Percentiles rank a stretch among this genome's conserved stretches.
Evolutionary conservation across 2,888 invertebrate genomes (phyloP).

Genomic region (Drosophila colorata): DNA sequence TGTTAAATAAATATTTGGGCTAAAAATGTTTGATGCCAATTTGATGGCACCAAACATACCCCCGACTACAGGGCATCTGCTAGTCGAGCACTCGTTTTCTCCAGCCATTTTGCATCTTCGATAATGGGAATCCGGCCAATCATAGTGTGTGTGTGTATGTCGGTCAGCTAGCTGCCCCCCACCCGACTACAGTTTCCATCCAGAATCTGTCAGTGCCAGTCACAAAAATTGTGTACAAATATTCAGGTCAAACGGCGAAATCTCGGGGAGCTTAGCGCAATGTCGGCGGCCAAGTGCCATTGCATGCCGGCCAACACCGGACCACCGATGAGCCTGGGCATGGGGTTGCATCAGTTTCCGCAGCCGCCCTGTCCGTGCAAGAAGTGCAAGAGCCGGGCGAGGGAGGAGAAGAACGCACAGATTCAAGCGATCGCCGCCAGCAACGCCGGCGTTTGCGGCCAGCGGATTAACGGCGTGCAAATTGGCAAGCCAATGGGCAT

Average conservation of each 20-base stretch:
- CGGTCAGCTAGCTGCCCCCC: neutral
- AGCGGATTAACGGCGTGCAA: no score
- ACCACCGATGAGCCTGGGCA: slow-evolving; percentile 1
- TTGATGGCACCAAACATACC: no score
- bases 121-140: slow-evolving; percentile 5
- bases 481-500: slow-evolving; percentile 1
- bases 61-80: no score
- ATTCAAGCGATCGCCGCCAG: slow-evolving; percentile 7
- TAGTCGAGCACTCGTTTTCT: no score
- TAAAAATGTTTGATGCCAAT: no score
- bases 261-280: slow-evolving; percentile 15
- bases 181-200: neutral
- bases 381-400: slow-evolving; percentile 49
- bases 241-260: neutral
- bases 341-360: slow-evolving; percentile 19
- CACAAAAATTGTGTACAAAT: slow-evolving; percentile 20
- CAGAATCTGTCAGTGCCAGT: slow-evolving; percentile 17
- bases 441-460: slow-evolving; percentile 22
- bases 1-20: no score
- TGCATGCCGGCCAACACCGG: slow-evolving; percentile 14
- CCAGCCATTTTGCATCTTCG: no score
- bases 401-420: neutral
- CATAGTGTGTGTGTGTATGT: slow-evolving; percentile 33
- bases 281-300: slow-evolving; percentile 35
- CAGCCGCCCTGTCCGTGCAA: slow-evolving; percentile 58